Percentiles rank a stretch among this genome's conserved stretches.
Evolutionary conservation across 2,113 vertebrate species (phyloP).

Genomic region (Entelurus aequoreus): DNA sequence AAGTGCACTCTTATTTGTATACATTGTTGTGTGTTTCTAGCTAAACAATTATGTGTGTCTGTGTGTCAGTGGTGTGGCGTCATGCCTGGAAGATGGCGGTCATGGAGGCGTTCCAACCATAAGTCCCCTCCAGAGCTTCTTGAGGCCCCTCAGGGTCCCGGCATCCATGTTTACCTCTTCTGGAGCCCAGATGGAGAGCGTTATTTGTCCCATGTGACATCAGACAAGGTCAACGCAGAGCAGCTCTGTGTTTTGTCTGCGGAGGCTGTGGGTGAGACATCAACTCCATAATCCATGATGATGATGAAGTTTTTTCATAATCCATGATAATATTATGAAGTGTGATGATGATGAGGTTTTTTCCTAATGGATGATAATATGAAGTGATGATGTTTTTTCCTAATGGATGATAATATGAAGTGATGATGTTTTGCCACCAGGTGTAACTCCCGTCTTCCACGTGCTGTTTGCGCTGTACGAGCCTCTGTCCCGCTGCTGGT

Average conservation of each 20-base stretch:
- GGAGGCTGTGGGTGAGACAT: slow-evolving; percentile 68
- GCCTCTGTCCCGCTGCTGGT: slow-evolving; percentile 72
- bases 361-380: neutral
- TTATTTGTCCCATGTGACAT: slow-evolving; percentile 62
- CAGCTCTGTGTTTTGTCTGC: slow-evolving; percentile 80
- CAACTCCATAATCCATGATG: too few species aligned
- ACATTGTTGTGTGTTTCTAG: neutral
- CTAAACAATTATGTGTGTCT: neutral
- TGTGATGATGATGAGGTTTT: too few species aligned
- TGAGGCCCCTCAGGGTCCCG: slow-evolving; percentile 38
- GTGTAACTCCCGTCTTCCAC: slow-evolving; percentile 82
- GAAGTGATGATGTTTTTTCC: neutral
- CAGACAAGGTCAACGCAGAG: slow-evolving; percentile 72
- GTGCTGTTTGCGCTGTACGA: slow-evolving; percentile 84
- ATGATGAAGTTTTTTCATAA: neutral
- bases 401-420: too few species aligned
- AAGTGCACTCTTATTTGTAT: too few species aligned
- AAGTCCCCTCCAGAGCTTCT: slow-evolving; percentile 1
- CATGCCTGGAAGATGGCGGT: slow-evolving; percentile 12
- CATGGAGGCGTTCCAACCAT: slow-evolving; percentile 27
- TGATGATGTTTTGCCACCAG: slow-evolving; percentile 53
- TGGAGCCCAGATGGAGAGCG: slow-evolving; percentile 72
- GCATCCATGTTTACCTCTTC: slow-evolving; percentile 77
- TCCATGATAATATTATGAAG: too few species aligned
- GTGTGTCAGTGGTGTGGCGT: neutral